Conservation (phyloP, 2,113 vertebrate genomes). For the Paramisgurnus dabryanus region DNA sequence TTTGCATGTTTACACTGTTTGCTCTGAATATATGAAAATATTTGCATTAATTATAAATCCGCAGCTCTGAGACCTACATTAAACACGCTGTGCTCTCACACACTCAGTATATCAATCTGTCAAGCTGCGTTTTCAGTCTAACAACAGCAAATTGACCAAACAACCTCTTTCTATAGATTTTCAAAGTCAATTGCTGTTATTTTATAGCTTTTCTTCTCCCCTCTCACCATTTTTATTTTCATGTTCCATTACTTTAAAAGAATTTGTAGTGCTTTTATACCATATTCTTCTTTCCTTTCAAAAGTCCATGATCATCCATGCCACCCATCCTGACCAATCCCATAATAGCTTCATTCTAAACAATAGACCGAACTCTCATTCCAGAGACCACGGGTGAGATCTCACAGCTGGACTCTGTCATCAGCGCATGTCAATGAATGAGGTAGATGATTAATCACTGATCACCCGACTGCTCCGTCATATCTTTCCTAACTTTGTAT, state of each 20-base stretch:
- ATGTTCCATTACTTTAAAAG: neutral
- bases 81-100: neutral
- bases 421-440: neutral
- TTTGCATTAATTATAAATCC: neutral
- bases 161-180: too few relatives aligned
- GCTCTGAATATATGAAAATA: neutral
- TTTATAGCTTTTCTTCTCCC: too few relatives aligned
- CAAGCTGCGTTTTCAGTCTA: too few relatives aligned
- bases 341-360: conserved; percentile 1
- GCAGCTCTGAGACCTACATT: neutral
- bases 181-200: too few relatives aligned
- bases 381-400: neutral
- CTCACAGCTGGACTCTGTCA: conserved; percentile 25
- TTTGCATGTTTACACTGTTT: conserved; percentile 6
- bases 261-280: too few relatives aligned
- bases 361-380: neutral
- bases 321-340: conserved; percentile 57
- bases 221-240: neutral
- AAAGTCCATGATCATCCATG: conserved; percentile 64
- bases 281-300: conserved; percentile 64
- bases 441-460: conserved; percentile 14
- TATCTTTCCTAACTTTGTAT: neutral
- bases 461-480: neutral
- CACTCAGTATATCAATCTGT: too few relatives aligned
- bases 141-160: too few relatives aligned